Conservation (phyloP, 2,113 vertebrate genomes). For the Vanacampus margaritifer region DNA sequence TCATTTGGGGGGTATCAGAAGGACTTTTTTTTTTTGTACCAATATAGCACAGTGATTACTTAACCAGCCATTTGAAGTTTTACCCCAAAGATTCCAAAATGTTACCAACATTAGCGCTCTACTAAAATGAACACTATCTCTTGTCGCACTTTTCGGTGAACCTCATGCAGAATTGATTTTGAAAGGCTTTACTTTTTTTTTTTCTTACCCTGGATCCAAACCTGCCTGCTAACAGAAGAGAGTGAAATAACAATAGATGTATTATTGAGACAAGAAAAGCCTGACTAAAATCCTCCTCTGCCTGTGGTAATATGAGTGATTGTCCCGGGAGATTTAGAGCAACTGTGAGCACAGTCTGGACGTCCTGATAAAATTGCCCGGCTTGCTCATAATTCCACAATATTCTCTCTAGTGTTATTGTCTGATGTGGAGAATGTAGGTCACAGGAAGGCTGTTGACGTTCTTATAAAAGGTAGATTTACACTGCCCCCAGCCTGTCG, state of each 20-base stretch:
- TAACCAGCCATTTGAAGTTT: constrained; percentile 17
- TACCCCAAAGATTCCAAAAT: constrained; percentile 31
- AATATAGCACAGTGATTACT: constrained; percentile 7
- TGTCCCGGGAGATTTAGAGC: constrained; percentile 48
- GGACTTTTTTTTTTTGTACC: neutral
- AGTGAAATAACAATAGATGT: constrained; percentile 51
- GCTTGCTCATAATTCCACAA: constrained; percentile 63
- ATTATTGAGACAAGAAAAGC: constrained; percentile 56
- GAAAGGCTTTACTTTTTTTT: constrained; percentile 57
- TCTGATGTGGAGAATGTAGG: constrained; percentile 60
- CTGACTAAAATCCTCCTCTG: constrained; percentile 53
- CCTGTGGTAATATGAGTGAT: constrained; percentile 52
- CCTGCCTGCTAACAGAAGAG: constrained; percentile 27
- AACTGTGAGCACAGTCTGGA: constrained; percentile 40
- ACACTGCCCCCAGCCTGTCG: constrained; percentile 22
- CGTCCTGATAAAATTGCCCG: constrained; percentile 46
- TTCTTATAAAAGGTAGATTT: constrained; percentile 52
- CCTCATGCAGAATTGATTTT: constrained; percentile 53
- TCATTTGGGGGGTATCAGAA: neutral
- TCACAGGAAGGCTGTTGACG: constrained; percentile 57
- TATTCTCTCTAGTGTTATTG: constrained; percentile 52
- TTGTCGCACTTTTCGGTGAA: constrained; percentile 42
- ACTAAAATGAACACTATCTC: constrained; percentile 42
- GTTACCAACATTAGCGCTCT: constrained; percentile 38
- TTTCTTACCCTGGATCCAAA: constrained; percentile 38